Conservation (phyloP, 2,113 vertebrate species). For the Uropsilus gracilis region DNA sequence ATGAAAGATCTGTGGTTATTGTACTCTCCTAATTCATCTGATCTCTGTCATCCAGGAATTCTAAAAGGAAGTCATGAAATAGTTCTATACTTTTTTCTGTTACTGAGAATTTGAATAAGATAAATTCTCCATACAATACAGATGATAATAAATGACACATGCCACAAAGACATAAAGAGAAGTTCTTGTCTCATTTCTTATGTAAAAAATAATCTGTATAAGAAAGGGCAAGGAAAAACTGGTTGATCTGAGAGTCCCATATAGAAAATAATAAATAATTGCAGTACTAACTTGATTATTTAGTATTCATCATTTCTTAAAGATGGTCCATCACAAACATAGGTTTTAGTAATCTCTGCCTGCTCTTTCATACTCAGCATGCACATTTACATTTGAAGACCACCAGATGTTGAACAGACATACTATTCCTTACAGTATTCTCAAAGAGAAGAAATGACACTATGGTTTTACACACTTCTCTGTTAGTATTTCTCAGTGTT, state of each 20-base stretch:
- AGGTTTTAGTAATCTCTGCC: constrained; percentile 12
- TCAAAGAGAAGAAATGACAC: neutral
- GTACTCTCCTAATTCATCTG: neutral
- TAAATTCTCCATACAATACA: neutral
- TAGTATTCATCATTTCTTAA: neutral
- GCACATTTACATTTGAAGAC: neutral
- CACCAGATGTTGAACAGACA: neutral
- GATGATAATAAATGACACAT: neutral
- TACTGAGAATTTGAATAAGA: neutral
- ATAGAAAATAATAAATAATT: neutral
- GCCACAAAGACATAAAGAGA: neutral
- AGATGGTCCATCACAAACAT: neutral
- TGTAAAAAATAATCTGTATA: neutral
- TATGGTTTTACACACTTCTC: neutral
- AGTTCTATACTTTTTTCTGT: neutral
- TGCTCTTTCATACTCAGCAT: neutral
- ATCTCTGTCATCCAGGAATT: neutral
- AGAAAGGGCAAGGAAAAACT: neutral
- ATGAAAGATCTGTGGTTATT: neutral
- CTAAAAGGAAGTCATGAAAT: neutral
- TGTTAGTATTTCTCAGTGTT: neutral
- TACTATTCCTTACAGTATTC: neutral
- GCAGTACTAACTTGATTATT: neutral
- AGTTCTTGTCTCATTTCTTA: neutral
- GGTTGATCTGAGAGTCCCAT: neutral